Evolutionary conservation across 2,113 vertebrate species (phyloP), one percentile per base, ranked within the genome.

Genomic region (Microtus richardsoni): DNA sequence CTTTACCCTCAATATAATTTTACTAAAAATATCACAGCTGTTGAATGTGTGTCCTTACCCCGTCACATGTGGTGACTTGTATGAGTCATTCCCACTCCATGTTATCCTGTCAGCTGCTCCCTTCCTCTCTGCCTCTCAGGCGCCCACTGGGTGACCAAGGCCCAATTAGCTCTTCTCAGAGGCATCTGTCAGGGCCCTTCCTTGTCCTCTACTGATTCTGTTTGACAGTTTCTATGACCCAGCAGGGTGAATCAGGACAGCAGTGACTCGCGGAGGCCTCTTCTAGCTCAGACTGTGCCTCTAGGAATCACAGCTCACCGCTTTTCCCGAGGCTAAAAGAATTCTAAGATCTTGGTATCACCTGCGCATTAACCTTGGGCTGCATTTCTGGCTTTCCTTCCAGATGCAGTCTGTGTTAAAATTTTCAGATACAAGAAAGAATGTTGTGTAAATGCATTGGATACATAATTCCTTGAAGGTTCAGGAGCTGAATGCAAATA

Each of bases 81-180:
- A 79, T 30, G 58, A 64, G 66, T 39, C 60, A 24, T 64, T 24
- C 39, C 93, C 33, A 85, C 44, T 79, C 82, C 6, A 41, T 52
- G 4, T 0, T n/a, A 49, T 36, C n/a, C 47, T n/a, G 80, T 77
- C 92, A 92, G 49, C 39, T 30, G 60, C 62, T 82, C 41, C 3
- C 21, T 36, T 49, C 54, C 64, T 49, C 87, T 93, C 66, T 64
- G 88, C 44, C 39, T 33, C 62, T 91, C 92, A 60, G 49, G 78
- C 8, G 66, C 52, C 78, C 77, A 33, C 22, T 93, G 93, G 91
- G 82, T 94, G 79, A 47, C 60, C 36, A 62, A 89, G 70, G 96
- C 90, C 93, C 93, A 97, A 93, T 98, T 98, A 97, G 92, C 91
- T 95, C 62, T 64, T 94, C 97, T 91, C 85, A 52, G 83, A 91